Evolutionary conservation across 2,888 invertebrate species (phyloP), one percentile per base, ranked within the genome.

Genomic region (Meiosimyza decipiens): DNA sequence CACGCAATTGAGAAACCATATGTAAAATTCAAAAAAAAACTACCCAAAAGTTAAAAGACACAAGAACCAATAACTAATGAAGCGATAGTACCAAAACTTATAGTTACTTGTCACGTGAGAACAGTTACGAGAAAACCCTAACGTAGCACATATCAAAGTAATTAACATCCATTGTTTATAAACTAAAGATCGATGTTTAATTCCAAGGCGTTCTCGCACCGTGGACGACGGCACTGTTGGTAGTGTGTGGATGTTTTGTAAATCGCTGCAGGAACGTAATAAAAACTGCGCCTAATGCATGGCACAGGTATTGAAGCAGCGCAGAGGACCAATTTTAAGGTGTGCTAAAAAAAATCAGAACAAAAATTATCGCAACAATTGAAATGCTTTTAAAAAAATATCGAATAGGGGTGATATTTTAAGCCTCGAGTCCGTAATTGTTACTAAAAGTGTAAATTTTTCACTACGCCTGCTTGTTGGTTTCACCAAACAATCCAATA

Each of bases 251-350:
- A 28, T 54, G 22, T 15, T 70, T 67, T 72, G 59, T 63, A 62
- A 22, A 71, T 75, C 78, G 78, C 79, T 75, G 78, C 81, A 77
- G 80, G 78, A 77, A 74, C 74, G 74, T 70, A 75, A 77, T 74
- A 77, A 77, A 74, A 75, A 73, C 77, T 72, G 75, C 75, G 76
- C 66, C 73, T 68, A 66, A 64, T 11, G 47, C 28, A 18, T n/a
- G 47, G 18, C 15, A n/a, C 47, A 52, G 15, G 40, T 40, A 40
- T 40, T 40, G 9, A 40, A 9, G 50, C 22, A 15, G 18, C 54
- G n/a, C 33, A 33, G 51, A 65, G 51, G 50, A 40, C 6, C 9
- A 1, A 9, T 40, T 40, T 40, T 40, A 40, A 9, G 40, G 40
- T 40, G 40, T 6, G 28, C 28, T 28, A 28, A 28, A 28, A 28